Evolutionary conservation across 2,797 vertebrate species (phyloP), one percentile per base, ranked within the genome.

Genomic region (Meda fulgida): DNA sequence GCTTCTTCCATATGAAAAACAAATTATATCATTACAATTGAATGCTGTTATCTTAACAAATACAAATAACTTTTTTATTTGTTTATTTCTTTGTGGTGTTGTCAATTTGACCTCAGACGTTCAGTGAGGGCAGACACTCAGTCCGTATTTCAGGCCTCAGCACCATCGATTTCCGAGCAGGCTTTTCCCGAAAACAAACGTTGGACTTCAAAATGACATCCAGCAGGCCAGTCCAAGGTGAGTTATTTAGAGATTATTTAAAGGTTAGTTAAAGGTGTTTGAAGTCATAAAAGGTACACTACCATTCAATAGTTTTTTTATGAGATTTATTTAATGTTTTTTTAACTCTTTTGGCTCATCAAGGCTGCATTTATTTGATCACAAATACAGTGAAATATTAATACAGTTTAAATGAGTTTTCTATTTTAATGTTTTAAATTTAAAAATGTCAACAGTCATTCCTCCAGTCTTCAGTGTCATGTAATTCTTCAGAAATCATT

Each of bases 91-190:
- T 86, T 72, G 13, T n/a, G 36, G 65, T 86, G 2, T 83, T 40
- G 85, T 76, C 23, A 19, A 90, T 84, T 91, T 95, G 75, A 36
- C 81, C 40, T 3, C 91, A 99, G 98, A 97, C 94, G 0, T 96
- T 96, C 0, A 99, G 98, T 91, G 95, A 93, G 75, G 98, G 97
- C 86, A 95, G 98, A 58, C 98, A 99, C 89, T 99, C 98, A 0
- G 94, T 99, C 55, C 97, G 98, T 10, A 97, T 99, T 89, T 97
- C 98, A 0, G 98, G 98, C 18, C 97, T 99, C 88, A 99, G 98
- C 92, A 97, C 94, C 66, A 97, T 99, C 13, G 98, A 99, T 90
- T 99, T 99, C 91, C 92, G 97, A 83, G 96, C 96, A 58, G 98
- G 98, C 19, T 99, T 99, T 95, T 98, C 98, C 85, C 95, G 92